A percentile compares a stretch with the other conserved stretches of the same genome.
Conservation (phyloP, 2,113 vertebrate genomes). For the Psittacus erithacus region DNA sequence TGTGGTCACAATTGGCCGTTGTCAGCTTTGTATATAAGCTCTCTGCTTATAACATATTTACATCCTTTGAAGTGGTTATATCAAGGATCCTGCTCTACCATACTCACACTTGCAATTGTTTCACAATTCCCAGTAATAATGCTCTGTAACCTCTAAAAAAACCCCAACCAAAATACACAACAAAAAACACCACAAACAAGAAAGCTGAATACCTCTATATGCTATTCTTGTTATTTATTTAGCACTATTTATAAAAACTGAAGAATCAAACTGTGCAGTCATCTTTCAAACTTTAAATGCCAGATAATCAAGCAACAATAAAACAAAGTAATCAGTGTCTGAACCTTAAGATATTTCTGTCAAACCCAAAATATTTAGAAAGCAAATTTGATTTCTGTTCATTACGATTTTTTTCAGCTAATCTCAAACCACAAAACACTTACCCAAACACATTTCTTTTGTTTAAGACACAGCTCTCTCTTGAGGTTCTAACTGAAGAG, state of each 20-base stretch:
- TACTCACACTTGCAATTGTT: neutral
- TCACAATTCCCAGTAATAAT: neutral
- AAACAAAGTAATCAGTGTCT: neutral
- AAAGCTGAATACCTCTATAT: accelerated
- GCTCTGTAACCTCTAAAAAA: neutral
- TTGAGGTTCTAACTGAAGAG: neutral
- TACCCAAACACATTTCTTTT: neutral
- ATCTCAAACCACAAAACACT: neutral
- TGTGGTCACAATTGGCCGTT: neutral
- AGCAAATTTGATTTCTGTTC: neutral
- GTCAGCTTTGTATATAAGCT: neutral
- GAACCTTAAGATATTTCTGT: neutral
- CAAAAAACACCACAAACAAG: neutral
- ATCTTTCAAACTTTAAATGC: neutral
- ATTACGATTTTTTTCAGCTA: neutral
- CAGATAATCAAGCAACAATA: neutral
- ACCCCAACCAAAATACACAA: too few species aligned
- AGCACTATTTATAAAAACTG: neutral
- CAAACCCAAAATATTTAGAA: neutral
- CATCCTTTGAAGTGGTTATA: neutral
- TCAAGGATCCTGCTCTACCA: neutral
- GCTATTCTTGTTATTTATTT: neutral
- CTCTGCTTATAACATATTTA: neutral
- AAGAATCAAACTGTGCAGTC: neutral
- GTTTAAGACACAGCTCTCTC: neutral